Evolutionary conservation across 2,888 invertebrate species (phyloP), one percentile per base, ranked within the genome.

Genomic region (Nasonia oneida): DNA sequence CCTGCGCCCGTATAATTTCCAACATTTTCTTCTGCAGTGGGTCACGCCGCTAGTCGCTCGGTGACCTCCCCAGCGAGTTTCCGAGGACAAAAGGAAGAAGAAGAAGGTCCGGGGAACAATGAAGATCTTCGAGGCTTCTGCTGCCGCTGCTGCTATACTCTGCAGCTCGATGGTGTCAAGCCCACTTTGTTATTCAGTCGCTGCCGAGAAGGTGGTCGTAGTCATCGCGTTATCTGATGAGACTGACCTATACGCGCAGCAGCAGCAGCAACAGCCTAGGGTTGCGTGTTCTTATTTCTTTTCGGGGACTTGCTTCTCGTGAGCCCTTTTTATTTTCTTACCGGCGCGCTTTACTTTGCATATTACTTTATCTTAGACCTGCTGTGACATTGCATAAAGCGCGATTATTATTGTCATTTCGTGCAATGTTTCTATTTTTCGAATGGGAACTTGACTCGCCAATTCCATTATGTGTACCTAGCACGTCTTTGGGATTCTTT

Each of bases 161-260:
- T 57, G 33, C 64, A 37, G 29, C 61, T 37, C 73, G 37, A 67
- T 39, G 71, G 83, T 83, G 83, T 83, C 83, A 77, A 83, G 42
- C 70, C 57, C 71, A 77, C 77, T 71, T 83, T 83, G 77, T 77
- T 83, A 83, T 83, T 83, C 83, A 83, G 76, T 61, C 71, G 71
- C 42, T 61, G 76, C 29, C 57, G 77, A 39, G 23, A 57, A 33
- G 50, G 77, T 57, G 53, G 76, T 57, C 76, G 76, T 23, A 33
- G 76, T 57, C 76, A 37, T 76, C 76, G 37, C 18, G 23, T 75
- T 82, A 82, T 82, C 82, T 82, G 82, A 82, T 82, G 67, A 53
- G 57, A 12, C 53, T 53, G 53, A 70, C 33, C 70, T 61, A 42
- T 1, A 67, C 23, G 42, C 33, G 29, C 67, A 23, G 39, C 23